Percentiles rank a stretch among this genome's conserved stretches.
Evolutionary conservation across 2,888 invertebrate species (phyloP).

Genomic region (Drosophila engyochracea): DNA sequence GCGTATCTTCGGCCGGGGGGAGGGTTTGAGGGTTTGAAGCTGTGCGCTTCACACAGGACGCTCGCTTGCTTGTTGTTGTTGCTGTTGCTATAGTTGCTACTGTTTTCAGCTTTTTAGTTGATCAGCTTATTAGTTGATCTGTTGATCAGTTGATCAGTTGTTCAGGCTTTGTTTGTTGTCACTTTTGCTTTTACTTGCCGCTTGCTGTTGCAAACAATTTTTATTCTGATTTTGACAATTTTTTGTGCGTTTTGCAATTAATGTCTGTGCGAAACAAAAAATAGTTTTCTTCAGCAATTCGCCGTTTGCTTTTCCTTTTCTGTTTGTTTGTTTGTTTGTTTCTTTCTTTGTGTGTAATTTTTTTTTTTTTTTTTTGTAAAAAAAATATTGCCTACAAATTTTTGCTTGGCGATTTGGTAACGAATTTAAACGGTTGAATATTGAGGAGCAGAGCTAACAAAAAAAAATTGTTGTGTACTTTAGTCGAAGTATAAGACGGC

Average conservation of each 20-base stretch:
- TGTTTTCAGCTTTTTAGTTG: neutral
- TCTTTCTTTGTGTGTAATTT: neutral
- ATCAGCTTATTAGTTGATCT: neutral
- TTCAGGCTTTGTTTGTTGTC: slow-evolving; percentile 51
- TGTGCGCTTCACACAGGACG: neutral
- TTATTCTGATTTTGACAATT: neutral
- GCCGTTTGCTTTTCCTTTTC: neutral
- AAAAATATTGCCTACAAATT: slow-evolving; percentile 20
- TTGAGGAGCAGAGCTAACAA: slow-evolving; percentile 30
- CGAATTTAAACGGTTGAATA: slow-evolving; percentile 14
- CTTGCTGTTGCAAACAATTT: slow-evolving; percentile 7
- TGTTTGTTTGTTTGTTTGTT: neutral
- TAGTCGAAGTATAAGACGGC: slow-evolving; percentile 55
- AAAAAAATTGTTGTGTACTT: slow-evolving; percentile 62
- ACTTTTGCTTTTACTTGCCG: slow-evolving; percentile 63
- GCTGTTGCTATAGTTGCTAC: neutral
- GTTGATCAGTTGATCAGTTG: neutral
- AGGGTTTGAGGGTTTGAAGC: neutral
- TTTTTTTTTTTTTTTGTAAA: neutral
- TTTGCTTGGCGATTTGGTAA: slow-evolving; percentile 19
- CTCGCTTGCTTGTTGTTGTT: neutral
- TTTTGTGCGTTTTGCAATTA: neutral
- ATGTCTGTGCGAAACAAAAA: slow-evolving; percentile 22
- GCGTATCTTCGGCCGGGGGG: neutral
- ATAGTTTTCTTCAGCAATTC: slow-evolving; percentile 3